These are phyloP conservation scores for Drosophila sp. DNA, from an alignment of 1,140 invertebrate genomes.

Conservation along the genomic window DNA sequence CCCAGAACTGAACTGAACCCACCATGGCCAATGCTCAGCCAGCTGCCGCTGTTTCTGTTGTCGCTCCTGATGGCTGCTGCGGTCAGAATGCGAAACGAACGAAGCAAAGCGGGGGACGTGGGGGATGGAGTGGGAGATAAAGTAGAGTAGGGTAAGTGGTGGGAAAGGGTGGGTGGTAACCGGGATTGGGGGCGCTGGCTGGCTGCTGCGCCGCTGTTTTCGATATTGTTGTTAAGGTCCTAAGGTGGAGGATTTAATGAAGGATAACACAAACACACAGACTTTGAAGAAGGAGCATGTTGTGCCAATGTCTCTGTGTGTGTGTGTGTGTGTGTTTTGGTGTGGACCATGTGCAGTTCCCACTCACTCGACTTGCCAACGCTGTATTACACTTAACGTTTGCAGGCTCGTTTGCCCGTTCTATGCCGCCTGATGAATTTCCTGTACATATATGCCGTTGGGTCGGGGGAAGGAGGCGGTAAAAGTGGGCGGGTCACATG, in stretches of 20 bases:
- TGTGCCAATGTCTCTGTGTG: not conserved
- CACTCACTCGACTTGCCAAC: conserved; percentile 11
- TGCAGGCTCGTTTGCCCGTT: not conserved
- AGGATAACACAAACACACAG: conserved; percentile 59
- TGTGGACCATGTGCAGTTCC: conserved; percentile 48
- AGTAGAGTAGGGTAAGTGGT: conserved; percentile 69
- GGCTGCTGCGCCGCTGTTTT: conserved; percentile 60
- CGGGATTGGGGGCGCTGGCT: not conserved
- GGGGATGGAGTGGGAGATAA: conserved; percentile 30
- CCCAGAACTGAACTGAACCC: not conserved
- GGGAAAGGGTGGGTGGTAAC: not conserved
- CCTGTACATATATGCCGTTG: conserved; percentile 22
- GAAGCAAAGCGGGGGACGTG: not conserved
- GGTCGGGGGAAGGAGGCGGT: too few species aligned
- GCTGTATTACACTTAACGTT: conserved; percentile 28
- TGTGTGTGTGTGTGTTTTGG: conserved; percentile 4
- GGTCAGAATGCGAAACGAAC: conserved; percentile 21
- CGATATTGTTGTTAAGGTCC: conserved; percentile 74
- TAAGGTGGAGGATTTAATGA: conserved; percentile 79
- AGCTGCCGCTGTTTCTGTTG: conserved; percentile 40
- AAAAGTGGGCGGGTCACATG: not conserved
- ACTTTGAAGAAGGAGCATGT: not conserved
- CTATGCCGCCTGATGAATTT: conserved; percentile 58
- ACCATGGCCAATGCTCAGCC: conserved; percentile 25
- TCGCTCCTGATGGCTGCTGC: conserved; percentile 21